These are phyloP conservation scores for Vandiemenella viatica DNA, from an alignment of 2,888 invertebrate species.

Conservation along the genomic window DNA sequence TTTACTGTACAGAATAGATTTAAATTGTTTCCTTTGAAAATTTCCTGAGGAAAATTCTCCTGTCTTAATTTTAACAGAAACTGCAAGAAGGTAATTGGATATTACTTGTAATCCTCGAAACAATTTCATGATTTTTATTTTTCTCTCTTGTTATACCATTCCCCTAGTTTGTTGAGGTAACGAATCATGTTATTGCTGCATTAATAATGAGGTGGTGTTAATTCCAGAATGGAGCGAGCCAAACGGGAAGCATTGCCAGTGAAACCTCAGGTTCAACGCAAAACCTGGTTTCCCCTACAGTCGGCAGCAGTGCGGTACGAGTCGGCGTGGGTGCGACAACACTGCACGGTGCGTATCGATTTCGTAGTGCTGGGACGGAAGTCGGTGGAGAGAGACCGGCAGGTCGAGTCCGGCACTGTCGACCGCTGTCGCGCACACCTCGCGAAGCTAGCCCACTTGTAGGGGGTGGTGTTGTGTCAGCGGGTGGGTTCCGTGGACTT, in stretches of 20 bases:
- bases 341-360: constrained; percentile 10
- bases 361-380: background rate
- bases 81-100: too few species aligned
- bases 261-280: constrained; percentile 28
- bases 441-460: background rate
- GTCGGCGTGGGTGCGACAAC: background rate
- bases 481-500: background rate
- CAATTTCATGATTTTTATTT: too few species aligned
- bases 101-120: too few species aligned
- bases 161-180: too few species aligned
- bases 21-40: too few species aligned
- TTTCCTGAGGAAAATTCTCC: too few species aligned
- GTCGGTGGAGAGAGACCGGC: background rate
- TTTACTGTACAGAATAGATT: too few species aligned
- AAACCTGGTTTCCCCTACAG: constrained; percentile 22
- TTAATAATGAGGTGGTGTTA: too few species aligned
- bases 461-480: background rate
- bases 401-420: background rate
- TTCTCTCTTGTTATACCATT: too few species aligned
- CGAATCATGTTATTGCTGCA: too few species aligned
- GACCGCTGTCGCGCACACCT: background rate
- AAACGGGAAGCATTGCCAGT: constrained; percentile 15
- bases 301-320: background rate
- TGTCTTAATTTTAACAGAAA: too few species aligned
- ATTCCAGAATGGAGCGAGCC: constrained; percentile 16